Base-by-base conservation (phyloP, 2,113 vertebrate genomes). In the Chrysemys picta region DNA sequence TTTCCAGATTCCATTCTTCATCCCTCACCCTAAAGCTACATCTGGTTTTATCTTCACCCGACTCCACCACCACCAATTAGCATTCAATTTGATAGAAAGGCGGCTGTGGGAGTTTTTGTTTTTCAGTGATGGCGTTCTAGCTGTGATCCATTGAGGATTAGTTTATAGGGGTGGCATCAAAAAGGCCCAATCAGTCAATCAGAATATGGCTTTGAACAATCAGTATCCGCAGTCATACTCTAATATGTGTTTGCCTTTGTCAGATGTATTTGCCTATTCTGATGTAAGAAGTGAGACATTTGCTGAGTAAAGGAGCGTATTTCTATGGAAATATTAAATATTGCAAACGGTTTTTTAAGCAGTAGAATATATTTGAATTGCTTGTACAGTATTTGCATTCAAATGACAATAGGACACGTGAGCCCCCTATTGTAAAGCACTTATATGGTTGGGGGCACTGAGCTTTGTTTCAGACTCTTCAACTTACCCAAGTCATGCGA, bases 381-480 rank as follows among this genome's bases (percentile, higher is more conserved):
- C 21, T 91, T 19, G 84, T 83, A 45, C 5, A 69, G 27, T 80
- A 38, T 93, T 91, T 93, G 56, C 72, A 53, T 42, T 95, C 80
- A 94, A 96, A 78, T 84, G 42, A 72, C 76, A 85, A 53, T 91
- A 59, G 88, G 54, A 52, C 84, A 29, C 54, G 82, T 69, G 38
- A 78, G 52, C 83, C 93, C n/a, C 85, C 59, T 38, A 24, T 82
- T 93, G 62, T 91, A 49, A 86, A 84, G 76, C 90, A 69, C 91
- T 94, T 47, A 94, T 94, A 85, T 89, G 85, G 54, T 92, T 81
- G 65, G 85, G 76, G 84, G 14, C 65, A 81, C 84, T 94, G 85
- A 95, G 31, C 79, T 96, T 92, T 87, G 59, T 79, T 97, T 94
- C 82, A 93, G 53, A 83, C 42, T 96, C 96, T 93, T 88, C 88